phyloP scores from a whole-genome alignment of 2,888 invertebrate species.

The Drosophila birchii region DNA sequence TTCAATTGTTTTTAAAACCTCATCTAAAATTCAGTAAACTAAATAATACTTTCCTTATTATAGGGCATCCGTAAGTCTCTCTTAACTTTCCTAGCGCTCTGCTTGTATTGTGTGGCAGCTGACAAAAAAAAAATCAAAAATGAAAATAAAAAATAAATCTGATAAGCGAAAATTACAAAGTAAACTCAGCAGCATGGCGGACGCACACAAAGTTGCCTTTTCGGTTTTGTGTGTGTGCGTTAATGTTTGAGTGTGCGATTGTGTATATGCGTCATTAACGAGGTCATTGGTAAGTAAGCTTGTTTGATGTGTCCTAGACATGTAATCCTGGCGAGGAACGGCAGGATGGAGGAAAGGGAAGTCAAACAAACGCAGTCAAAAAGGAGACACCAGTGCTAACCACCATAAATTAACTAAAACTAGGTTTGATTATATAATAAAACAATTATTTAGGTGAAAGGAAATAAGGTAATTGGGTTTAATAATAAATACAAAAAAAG shows the following conservation, averaged over 20 bases:
- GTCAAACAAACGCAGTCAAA: slow-evolving; percentile 62
- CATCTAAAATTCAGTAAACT: too few species aligned
- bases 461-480: neutral
- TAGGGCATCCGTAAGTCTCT: slow-evolving; percentile 34
- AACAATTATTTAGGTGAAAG: neutral
- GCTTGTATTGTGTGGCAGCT: slow-evolving; percentile 53
- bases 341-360: slow-evolving; percentile 21
- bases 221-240: slow-evolving; percentile 16
- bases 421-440: neutral
- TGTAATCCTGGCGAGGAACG: slow-evolving; percentile 63
- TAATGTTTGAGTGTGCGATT: slow-evolving; percentile 47
- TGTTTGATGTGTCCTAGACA: slow-evolving; percentile 79
- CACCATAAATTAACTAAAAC: neutral
- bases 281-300: slow-evolving; percentile 81
- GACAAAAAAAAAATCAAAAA: slow-evolving; percentile 72
- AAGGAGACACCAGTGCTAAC: slow-evolving; percentile 18
- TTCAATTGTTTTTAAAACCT: too few species aligned
- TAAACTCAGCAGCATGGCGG: slow-evolving; percentile 62
- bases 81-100: neutral
- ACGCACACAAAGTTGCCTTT: slow-evolving; percentile 41
- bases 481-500: too few species aligned
- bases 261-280: slow-evolving; percentile 73
- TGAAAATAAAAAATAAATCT: slow-evolving; percentile 79
- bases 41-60: neutral
- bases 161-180: slow-evolving; percentile 80